Evolutionary conservation across 2,888 invertebrate genomes (phyloP).

Genomic region (Prenolepis imparis): DNA sequence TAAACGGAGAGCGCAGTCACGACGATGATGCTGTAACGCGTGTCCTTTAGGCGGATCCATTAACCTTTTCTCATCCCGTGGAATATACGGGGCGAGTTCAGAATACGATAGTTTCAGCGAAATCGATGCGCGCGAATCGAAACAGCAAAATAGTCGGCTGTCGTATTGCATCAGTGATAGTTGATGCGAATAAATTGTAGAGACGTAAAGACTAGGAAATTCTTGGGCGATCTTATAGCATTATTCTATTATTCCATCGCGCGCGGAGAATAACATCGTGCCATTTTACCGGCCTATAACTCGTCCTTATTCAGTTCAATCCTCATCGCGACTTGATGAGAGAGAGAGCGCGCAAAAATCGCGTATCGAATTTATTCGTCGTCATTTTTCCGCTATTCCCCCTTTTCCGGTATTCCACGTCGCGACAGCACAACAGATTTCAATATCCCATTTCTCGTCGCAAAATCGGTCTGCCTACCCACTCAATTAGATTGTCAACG

Average conservation of each 20-base stretch:
- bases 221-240: neutral
- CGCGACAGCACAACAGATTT: neutral
- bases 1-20: neutral
- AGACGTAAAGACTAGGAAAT: neutral
- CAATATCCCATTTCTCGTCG: slow-evolving; percentile 20
- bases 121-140: slow-evolving; percentile 1
- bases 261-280: neutral
- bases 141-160: slow-evolving; percentile 16
- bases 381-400: slow-evolving; percentile 38
- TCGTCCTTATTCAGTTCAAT: neutral
- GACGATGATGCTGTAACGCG: slow-evolving; percentile 23
- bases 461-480: slow-evolving; percentile 48
- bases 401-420: slow-evolving; percentile 19
- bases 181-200: neutral
- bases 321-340: slow-evolving; percentile 47
- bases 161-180: neutral
- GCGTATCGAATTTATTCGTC: slow-evolving; percentile 61
- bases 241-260: neutral
- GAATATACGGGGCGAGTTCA: neutral
- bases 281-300: neutral
- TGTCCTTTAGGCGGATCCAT: slow-evolving; percentile 28
- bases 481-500: slow-evolving; percentile 43
- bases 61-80: slow-evolving; percentile 20
- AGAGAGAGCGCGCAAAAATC: slow-evolving; percentile 50
- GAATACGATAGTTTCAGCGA: neutral